Evolutionary conservation across 2,888 invertebrate species (phyloP).

Genomic region (Liposcelis brunnea): DNA sequence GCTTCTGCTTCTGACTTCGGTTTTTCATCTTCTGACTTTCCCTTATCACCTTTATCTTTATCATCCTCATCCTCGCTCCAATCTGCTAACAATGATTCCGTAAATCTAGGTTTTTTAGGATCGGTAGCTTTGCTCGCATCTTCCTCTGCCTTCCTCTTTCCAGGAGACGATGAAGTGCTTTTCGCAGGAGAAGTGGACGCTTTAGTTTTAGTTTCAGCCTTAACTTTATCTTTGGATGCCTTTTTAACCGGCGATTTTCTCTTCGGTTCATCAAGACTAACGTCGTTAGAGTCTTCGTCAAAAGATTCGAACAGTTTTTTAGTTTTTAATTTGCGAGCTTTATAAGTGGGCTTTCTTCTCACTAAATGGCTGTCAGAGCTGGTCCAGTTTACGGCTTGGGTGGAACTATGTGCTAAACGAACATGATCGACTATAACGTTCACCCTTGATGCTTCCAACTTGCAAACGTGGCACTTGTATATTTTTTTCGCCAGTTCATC

Average conservation of each 20-base stretch:
- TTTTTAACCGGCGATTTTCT: constrained; percentile 5
- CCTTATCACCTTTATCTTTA: constrained; percentile 20
- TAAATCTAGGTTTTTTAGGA: constrained; percentile 40
- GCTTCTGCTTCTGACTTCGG: too few species aligned
- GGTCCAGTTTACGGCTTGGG: too few species aligned
- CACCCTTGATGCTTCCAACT: constrained; percentile 46
- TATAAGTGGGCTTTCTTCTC: constrained; percentile 27
- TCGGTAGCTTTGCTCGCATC: constrained; percentile 19
- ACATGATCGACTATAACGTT: constrained; percentile 53
- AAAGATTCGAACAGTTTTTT: too few species aligned
- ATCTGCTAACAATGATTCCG: constrained; percentile 52
- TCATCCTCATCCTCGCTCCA: constrained; percentile 51
- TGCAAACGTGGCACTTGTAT: constrained; percentile 45
- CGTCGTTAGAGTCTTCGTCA: constrained; percentile 12
- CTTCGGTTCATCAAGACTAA: neutral
- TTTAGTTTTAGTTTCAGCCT: constrained; percentile 9
- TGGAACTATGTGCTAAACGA: neutral
- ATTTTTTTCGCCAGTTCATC: constrained; percentile 21
- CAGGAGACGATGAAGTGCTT: constrained; percentile 15
- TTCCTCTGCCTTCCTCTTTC: constrained; percentile 10
- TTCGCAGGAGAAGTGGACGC: constrained; percentile 14
- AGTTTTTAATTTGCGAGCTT: neutral
- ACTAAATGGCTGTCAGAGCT: constrained; percentile 40
- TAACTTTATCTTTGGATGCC: constrained; percentile 8
- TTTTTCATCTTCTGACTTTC: constrained; percentile 21